Base-by-base conservation (phyloP, 2,888 invertebrate species). In the Mycalesis mineus region DNA sequence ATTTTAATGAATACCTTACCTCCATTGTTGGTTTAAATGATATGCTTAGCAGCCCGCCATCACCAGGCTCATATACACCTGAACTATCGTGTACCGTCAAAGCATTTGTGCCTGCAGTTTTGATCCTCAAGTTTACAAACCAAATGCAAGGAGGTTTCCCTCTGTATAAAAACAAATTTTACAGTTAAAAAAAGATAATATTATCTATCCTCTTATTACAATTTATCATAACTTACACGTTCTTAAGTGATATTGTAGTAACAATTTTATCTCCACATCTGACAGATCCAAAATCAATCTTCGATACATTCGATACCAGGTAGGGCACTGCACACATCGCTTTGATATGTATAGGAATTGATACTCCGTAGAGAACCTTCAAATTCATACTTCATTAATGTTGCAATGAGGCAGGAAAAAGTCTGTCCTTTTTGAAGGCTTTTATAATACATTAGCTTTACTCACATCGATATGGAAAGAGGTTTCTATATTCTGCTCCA, bases 241-340 rank as follows among this genome's bases (percentile, higher is more conserved):
- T 93, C 72, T 84, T 87, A 0, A 93, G 68, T 7, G 90, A 78
- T 63, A 93, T 78, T 7, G 88, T 83, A 69, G 79, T 86, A 63
- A 91, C 77, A 47, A 90, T 77, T 73, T 92, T 92, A 66, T 92
- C 85, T 0, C 93, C 93, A 67, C 92, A 91, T 70, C 90, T 78
- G 2, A 93, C 91, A 8, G 88, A 77, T 15, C 90, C 91, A 71
- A 93, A 93, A 68, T 92, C 79, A 15, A 93, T 74, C 41, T 68
- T 65, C 45, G 76, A 68, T 1, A 85, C 75, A 55, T 82, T 84
- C 0, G 91, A 77, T 9, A 71, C 78, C 7, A 93, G 71, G 58
- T 84, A 90, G 0, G 93, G 93, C 37, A 91, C 87, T 11, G 92
- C 92, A 45, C 92, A 91, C 9, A 88, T 75, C 5, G 92, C 92